Evolutionary conservation across 1,140 invertebrate species (phyloP).

Genomic region (Scaptomyza graminum): DNA sequence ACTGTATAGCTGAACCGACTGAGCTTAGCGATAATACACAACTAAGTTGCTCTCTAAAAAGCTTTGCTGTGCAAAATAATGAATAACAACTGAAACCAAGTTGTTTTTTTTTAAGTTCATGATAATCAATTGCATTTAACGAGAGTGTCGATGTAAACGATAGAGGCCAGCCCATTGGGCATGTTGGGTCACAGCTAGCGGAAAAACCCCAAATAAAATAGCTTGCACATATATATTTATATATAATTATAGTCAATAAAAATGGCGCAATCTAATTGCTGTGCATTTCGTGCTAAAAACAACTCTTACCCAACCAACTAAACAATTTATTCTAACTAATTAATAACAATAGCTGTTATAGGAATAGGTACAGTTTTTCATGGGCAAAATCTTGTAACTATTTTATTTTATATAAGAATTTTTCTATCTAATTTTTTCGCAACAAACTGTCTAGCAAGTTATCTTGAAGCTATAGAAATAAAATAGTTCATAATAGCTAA

Average conservation of each 20-base stretch:
- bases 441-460: not conserved
- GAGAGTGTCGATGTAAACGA: conserved; percentile 5
- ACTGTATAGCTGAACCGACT: conserved; percentile 42
- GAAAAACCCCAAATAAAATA: not conserved
- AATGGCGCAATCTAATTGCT: not conserved
- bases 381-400: no score
- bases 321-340: conserved; percentile 1
- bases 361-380: not conserved
- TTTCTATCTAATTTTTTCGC: not conserved
- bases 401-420: no score
- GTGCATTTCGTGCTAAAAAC: not conserved
- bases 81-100: not conserved
- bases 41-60: conserved; percentile 43
- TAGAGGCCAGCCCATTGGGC: not conserved
- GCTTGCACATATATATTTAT: not conserved
- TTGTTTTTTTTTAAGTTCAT: not conserved
- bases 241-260: conserved; percentile 11
- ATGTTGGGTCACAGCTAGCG: not conserved
- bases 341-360: not conserved
- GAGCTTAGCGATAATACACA: conserved; percentile 31
- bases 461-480: not conserved
- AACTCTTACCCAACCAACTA: not conserved
- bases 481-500: not conserved
- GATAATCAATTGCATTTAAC: conserved; percentile 34
- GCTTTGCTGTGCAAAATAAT: not conserved